phyloP scores from a whole-genome alignment of 2,797 vertebrate genomes.

The Trachops cirrhosus region DNA sequence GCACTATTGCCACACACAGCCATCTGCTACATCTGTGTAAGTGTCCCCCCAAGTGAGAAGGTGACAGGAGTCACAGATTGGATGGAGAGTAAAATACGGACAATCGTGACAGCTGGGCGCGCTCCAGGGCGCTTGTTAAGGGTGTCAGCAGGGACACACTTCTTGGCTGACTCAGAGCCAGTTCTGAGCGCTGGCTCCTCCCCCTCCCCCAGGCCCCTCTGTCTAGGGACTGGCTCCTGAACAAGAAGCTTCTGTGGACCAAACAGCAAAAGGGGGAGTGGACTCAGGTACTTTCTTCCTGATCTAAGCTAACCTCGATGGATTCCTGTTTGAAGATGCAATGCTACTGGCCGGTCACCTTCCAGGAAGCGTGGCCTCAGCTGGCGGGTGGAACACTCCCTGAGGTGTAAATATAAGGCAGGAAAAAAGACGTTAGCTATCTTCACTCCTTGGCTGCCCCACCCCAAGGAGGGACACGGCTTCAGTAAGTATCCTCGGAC shows the following conservation, averaged over 20 bases:
- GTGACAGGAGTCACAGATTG: slow-evolving; percentile 43
- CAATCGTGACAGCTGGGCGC: not conserved
- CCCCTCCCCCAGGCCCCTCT: not conserved
- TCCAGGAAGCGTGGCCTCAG: not conserved
- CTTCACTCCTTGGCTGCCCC: not conserved
- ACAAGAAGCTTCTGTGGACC: not conserved
- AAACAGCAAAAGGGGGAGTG: not conserved
- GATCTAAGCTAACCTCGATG: not conserved
- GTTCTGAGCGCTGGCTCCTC: not conserved
- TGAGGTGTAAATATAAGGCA: not conserved
- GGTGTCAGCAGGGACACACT: not conserved
- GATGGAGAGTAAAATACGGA: not conserved
- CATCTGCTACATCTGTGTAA: slow-evolving; percentile 36
- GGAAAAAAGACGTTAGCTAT: not conserved
- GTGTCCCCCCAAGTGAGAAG: not conserved
- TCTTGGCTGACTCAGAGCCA: not conserved
- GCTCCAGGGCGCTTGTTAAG: not conserved
- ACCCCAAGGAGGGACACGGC: not conserved
- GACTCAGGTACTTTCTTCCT: not conserved
- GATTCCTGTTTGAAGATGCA: not conserved
- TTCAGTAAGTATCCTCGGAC: not conserved
- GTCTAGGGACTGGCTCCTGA: not conserved
- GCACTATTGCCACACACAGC: not conserved
- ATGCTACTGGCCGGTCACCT: not conserved
- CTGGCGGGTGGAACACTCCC: not conserved